Evolutionary conservation across 2,888 invertebrate species (phyloP).

Genomic region (Ochlodes sylvanus): DNA sequence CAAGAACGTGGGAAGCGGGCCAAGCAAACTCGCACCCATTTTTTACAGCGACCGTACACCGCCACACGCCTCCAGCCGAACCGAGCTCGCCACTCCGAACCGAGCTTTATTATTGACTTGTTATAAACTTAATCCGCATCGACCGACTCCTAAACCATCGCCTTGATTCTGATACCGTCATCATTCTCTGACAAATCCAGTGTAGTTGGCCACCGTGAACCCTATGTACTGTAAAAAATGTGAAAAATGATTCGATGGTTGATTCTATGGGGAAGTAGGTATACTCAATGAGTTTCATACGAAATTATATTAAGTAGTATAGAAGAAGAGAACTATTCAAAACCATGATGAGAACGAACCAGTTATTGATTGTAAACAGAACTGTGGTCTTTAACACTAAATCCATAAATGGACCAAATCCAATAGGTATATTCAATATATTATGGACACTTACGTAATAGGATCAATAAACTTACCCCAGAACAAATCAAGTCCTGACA

Average conservation of each 20-base stretch:
- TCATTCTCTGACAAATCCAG: conserved; percentile 26
- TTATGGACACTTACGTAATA: too few relatives aligned
- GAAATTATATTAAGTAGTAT: conserved; percentile 7
- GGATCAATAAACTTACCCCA: too few relatives aligned
- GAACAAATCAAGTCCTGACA: too few relatives aligned
- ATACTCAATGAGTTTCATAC: conserved; percentile 8
- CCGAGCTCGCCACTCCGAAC: conserved; percentile 24
- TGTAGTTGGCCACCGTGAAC: conserved; percentile 26
- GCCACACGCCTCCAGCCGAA: conserved; percentile 32
- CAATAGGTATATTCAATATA: too few relatives aligned
- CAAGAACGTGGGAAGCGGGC: conserved; percentile 50
- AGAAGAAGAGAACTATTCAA: too few relatives aligned
- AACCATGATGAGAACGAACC: too few relatives aligned
- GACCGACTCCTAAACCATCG: not conserved
- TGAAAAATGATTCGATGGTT: conserved; percentile 27
- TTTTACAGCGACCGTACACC: conserved; percentile 39
- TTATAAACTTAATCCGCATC: conserved; percentile 23
- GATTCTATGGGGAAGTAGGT: conserved; percentile 17
- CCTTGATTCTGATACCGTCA: conserved; percentile 3
- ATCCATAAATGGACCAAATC: too few relatives aligned
- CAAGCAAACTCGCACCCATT: conserved; percentile 46
- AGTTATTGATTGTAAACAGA: too few relatives aligned
- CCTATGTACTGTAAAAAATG: conserved; percentile 17
- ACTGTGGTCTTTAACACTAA: too few relatives aligned
- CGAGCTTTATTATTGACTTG: conserved; percentile 18